These are phyloP conservation scores for Pipistrellus nathusii DNA, from an alignment of 2,797 vertebrate species.

Conservation along the genomic window DNA sequence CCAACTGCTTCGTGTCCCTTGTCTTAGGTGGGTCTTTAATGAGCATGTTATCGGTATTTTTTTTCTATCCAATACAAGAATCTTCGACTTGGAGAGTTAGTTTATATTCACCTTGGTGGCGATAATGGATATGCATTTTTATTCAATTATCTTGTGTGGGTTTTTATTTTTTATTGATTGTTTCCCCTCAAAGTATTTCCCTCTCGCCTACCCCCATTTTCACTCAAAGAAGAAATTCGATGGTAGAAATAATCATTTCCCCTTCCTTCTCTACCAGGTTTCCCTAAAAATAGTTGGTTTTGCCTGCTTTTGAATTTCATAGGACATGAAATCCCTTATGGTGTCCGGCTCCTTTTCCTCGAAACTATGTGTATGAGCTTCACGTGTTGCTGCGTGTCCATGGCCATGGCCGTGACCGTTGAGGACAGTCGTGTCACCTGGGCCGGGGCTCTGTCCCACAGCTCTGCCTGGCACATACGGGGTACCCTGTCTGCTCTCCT, in stretches of 20 bases:
- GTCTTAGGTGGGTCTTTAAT: not conserved
- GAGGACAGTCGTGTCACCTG: too few relatives aligned
- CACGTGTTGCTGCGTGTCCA: rapidly evolving
- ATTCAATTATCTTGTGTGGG: not conserved
- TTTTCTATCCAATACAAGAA: not conserved
- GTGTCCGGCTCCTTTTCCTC: not conserved
- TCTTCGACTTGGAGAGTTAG: not conserved
- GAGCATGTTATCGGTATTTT: not conserved
- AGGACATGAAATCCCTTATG: not conserved
- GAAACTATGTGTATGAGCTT: not conserved
- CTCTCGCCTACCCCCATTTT: not conserved
- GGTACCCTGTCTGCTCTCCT: not conserved
- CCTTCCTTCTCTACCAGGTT: slow-evolving; percentile 10
- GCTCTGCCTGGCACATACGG: rapidly evolving
- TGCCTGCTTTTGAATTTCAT: slow-evolving; percentile 19
- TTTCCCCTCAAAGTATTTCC: not conserved
- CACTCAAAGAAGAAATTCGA: not conserved
- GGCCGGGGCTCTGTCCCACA: too few relatives aligned
- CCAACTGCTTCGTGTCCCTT: not conserved
- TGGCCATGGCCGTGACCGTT: too few relatives aligned
- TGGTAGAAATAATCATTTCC: not conserved
- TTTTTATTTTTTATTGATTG: not conserved
- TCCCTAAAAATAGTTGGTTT: not conserved
- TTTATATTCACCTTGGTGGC: not conserved
- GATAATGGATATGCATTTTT: not conserved